Percentiles rank a stretch among this genome's conserved stretches.
phyloP scores from a whole-genome alignment of 2,113 vertebrate species.

The Thunnus maccoyii region DNA sequence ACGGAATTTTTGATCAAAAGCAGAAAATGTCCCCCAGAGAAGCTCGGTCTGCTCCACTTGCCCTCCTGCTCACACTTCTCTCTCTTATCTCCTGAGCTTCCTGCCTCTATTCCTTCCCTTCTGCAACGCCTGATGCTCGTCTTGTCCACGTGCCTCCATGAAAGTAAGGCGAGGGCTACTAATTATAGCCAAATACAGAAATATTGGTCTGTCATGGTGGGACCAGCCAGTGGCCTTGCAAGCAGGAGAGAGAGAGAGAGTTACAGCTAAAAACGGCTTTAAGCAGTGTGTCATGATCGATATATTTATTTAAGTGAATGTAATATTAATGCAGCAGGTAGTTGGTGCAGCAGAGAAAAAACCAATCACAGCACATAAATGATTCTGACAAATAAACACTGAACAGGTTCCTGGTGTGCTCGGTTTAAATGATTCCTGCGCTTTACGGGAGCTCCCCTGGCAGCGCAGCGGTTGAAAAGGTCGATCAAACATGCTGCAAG shows the following conservation, averaged over 20 bases:
- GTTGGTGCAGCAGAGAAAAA: constrained; percentile 1
- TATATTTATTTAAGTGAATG: constrained; percentile 1
- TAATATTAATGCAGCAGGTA: constrained; percentile 39
- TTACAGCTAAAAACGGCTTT: neutral
- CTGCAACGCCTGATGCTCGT: neutral
- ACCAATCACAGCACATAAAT: neutral
- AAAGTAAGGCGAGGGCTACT: constrained; percentile 42
- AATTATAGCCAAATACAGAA: constrained; percentile 66
- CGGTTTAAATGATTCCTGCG: constrained; percentile 30
- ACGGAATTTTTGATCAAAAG: neutral
- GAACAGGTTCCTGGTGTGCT: neutral
- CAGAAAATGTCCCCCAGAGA: neutral
- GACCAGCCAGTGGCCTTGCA: constrained; percentile 14
- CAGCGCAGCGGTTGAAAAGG: neutral
- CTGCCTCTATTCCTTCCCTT: neutral
- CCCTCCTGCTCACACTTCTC: neutral
- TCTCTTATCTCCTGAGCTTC: neutral
- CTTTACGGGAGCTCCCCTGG: neutral
- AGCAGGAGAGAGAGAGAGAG: constrained; percentile 12
- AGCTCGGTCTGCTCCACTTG: neutral
- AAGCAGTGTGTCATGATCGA: constrained; percentile 17
- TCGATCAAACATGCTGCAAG: constrained; percentile 42
- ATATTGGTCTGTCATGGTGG: constrained; percentile 31
- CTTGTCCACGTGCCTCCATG: constrained; percentile 17
- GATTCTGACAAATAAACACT: constrained; percentile 32